Conservation (phyloP, 92 coral and sea anemone species). For the Phymanthus crucifer region DNA sequence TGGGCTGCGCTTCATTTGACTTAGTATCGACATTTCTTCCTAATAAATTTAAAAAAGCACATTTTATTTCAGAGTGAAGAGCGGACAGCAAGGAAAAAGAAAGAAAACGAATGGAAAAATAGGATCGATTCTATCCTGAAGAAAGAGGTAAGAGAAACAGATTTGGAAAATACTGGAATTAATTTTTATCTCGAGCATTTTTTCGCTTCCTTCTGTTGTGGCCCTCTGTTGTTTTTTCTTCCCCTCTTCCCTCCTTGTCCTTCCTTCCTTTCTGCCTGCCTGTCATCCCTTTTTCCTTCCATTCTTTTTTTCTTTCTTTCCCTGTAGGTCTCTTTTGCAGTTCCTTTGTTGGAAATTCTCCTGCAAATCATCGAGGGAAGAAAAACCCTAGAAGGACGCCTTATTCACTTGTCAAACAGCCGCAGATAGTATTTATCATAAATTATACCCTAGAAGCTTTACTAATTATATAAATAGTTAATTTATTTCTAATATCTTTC, state of each 20-base stretch:
- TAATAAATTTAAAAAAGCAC: no score
- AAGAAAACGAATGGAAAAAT: conserved; percentile 62
- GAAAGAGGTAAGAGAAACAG: conserved; percentile 39
- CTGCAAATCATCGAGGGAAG: conserved; percentile 73
- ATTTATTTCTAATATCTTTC: neutral
- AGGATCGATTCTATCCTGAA: conserved; percentile 52
- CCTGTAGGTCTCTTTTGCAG: conserved; percentile 65
- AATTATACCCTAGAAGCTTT: neutral
- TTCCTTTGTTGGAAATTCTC: conserved; percentile 61
- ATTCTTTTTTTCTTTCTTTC: neutral
- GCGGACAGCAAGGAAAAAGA: conserved; percentile 31
- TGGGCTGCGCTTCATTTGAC: no score
- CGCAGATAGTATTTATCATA: neutral
- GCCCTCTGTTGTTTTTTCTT: neutral
- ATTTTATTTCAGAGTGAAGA: conserved; percentile 34
- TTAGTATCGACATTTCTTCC: neutral
- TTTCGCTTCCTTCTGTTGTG: neutral
- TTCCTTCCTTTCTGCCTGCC: no score
- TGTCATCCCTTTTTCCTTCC: neutral
- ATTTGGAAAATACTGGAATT: neutral
- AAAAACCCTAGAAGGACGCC: conserved; percentile 19
- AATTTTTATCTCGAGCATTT: neutral
- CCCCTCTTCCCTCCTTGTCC: neutral
- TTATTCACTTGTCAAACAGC: neutral
- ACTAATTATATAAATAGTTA: neutral